phyloP scores from a whole-genome alignment of 2,888 invertebrate species.

The Macrosoma leucophasiata region DNA sequence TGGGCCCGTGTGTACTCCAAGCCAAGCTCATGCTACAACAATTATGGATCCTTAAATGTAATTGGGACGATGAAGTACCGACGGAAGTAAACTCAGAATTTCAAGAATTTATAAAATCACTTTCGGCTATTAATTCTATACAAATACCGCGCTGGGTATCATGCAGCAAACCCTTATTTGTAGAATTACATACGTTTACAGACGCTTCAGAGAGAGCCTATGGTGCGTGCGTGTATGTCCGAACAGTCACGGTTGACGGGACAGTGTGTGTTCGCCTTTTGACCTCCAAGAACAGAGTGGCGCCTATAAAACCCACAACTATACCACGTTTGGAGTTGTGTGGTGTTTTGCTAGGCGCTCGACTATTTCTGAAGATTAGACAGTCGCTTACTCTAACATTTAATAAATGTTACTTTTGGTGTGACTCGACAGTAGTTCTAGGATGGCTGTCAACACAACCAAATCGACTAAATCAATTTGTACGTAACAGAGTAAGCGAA shows the following conservation, averaged over 20 bases:
- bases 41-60: constrained; percentile 23
- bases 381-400: too few species aligned
- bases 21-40: constrained; percentile 26
- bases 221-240: too few species aligned
- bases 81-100: not conserved
- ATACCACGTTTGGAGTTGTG: too few species aligned
- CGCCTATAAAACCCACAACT: too few species aligned
- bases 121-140: constrained; percentile 1
- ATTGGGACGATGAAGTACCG: constrained; percentile 24
- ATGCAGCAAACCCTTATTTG: not conserved
- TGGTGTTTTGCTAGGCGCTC: too few species aligned
- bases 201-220: constrained; percentile 3
- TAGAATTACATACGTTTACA: not conserved
- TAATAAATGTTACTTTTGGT: too few species aligned
- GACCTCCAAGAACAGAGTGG: too few species aligned
- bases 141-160: constrained; percentile 3
- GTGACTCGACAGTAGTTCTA: constrained; percentile 3
- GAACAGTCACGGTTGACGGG: too few species aligned
- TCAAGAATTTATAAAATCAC: not conserved
- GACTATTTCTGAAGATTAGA: too few species aligned
- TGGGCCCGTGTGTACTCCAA: constrained; percentile 18
- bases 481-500: constrained; percentile 8
- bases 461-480: constrained; percentile 6
- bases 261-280: too few species aligned
- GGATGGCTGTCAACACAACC: constrained; percentile 5